Conservation (phyloP, 2,888 invertebrate species). For the Eumerus sabulonum region DNA sequence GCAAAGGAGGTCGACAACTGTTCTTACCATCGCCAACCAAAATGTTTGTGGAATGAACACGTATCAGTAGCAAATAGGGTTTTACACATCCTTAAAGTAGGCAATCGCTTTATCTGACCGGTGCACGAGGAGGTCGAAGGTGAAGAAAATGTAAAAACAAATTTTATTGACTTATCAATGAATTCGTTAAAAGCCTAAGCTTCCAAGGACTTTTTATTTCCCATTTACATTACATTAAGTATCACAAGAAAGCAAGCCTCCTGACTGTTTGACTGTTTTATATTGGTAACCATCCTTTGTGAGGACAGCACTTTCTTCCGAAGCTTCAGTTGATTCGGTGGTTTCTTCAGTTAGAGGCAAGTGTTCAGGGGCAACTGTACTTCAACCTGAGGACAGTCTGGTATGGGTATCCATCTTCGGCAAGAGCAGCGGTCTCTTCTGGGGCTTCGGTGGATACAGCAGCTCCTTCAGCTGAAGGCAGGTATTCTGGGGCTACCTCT, state of each 20-base stretch:
- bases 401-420: conserved; percentile 33
- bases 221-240: too few species aligned
- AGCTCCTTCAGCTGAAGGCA: conserved; percentile 17
- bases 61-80: too few species aligned
- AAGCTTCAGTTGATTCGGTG: conserved; percentile 13
- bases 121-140: background rate
- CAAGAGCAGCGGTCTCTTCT: conserved; percentile 16
- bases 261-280: conserved; percentile 74
- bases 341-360: conserved; percentile 21
- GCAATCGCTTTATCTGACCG: too few species aligned
- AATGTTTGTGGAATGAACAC: too few species aligned
- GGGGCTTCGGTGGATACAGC: conserved; percentile 11
- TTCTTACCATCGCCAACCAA: too few species aligned
- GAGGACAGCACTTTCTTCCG: conserved; percentile 21
- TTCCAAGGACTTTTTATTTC: too few species aligned
- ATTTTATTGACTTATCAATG: too few species aligned
- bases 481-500: conserved; percentile 36
- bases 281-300: conserved; percentile 73
- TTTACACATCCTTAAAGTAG: too few species aligned
- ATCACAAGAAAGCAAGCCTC: too few species aligned
- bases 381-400: conserved; percentile 33
- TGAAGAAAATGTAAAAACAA: too few species aligned
- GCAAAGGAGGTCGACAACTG: too few species aligned
- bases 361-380: conserved; percentile 65
- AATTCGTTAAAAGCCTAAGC: too few species aligned